Percentiles rank a stretch among this genome's conserved stretches.
Conservation (phyloP, 2,888 invertebrate species). For the Aphodius sticticus region DNA sequence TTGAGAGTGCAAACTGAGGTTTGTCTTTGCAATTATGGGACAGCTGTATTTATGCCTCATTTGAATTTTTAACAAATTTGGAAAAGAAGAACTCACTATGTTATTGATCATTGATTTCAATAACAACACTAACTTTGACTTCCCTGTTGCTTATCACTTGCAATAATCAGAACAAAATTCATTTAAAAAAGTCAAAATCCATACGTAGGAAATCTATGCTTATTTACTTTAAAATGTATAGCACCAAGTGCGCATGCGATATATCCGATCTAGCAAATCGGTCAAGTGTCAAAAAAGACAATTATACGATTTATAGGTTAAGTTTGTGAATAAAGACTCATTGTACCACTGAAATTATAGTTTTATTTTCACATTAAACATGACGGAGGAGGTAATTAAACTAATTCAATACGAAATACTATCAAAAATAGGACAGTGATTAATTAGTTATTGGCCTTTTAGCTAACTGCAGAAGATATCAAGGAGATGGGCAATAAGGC, state of each 20-base stretch:
- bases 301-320: background rate
- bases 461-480: slow-evolving; percentile 63
- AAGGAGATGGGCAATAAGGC: slow-evolving; percentile 80
- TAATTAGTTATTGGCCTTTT: background rate
- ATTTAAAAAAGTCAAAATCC: too few relatives aligned
- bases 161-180: too few relatives aligned
- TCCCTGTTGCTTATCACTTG: too few relatives aligned
- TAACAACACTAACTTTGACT: too few relatives aligned
- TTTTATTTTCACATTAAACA: slow-evolving; percentile 4
- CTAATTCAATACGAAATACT: background rate
- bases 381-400: slow-evolving; percentile 25
- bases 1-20: too few relatives aligned
- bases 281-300: background rate
- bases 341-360: background rate
- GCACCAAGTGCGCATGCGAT: background rate
- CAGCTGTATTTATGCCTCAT: too few relatives aligned
- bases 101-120: too few relatives aligned
- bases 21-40: too few relatives aligned
- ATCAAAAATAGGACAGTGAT: background rate
- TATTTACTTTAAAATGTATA: background rate
- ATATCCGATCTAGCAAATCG: background rate
- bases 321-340: background rate
- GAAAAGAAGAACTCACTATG: too few relatives aligned
- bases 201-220: too few relatives aligned
- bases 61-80: too few relatives aligned